These are phyloP conservation scores for Frankliniella fusca DNA, from an alignment of 2,888 invertebrate genomes.

Conservation along the genomic window DNA sequence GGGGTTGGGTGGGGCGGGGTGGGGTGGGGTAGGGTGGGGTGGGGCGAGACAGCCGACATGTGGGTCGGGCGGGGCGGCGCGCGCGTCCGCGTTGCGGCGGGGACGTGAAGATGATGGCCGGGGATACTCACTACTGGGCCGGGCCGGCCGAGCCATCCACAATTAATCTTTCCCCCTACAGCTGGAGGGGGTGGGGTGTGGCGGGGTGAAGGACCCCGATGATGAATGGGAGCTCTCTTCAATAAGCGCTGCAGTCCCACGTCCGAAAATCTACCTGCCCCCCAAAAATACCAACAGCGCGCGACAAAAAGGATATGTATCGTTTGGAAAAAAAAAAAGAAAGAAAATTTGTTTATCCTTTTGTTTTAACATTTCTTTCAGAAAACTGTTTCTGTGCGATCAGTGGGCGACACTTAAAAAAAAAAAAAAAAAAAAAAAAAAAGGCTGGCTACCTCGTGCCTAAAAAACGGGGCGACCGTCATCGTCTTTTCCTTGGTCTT, in stretches of 20 bases:
- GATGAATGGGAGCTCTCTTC: slow-evolving; percentile 2
- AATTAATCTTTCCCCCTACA: not conserved
- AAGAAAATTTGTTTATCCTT: too few relatives aligned
- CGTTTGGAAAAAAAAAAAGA: not conserved
- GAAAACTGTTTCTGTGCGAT: too few relatives aligned
- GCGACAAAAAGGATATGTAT: not conserved
- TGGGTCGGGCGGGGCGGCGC: not conserved
- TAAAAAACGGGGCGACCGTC: too few relatives aligned
- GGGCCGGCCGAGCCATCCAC: not conserved
- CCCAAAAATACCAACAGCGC: too few relatives aligned
- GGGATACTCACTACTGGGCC: not conserved
- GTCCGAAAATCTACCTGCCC: too few relatives aligned
- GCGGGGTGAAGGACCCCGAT: not conserved
- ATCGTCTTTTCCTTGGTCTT: too few relatives aligned
- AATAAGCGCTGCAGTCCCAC: not conserved
- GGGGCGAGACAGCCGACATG: not conserved
- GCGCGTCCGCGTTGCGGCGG: not conserved
- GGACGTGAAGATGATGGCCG: not conserved
- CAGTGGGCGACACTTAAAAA: too few relatives aligned
- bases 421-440: too few relatives aligned
- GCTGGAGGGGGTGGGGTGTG: not conserved
- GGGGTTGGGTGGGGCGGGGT: not conserved
- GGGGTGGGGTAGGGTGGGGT: not conserved
- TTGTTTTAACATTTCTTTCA: too few relatives aligned
- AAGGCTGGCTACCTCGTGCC: too few relatives aligned